Percentiles rank a stretch among this genome's conserved stretches.
Evolutionary conservation across 2,113 vertebrate species (phyloP).

Genomic region (Bombycilla garrulus): DNA sequence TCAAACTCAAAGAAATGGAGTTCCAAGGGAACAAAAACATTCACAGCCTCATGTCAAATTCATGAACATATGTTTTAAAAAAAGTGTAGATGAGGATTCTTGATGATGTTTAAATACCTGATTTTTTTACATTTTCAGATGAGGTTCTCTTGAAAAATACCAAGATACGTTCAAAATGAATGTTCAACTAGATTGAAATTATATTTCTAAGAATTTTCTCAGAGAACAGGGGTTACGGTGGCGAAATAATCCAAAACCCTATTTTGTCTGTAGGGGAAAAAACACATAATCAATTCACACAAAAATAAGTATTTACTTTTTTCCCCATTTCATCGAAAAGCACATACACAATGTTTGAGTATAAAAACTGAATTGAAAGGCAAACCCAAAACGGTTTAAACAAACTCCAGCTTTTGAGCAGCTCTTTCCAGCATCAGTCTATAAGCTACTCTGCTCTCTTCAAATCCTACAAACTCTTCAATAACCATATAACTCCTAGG

Average conservation of each 20-base stretch:
- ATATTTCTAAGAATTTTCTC: background rate
- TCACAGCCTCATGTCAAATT: background rate
- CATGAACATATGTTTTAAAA: background rate
- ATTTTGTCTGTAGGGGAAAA: background rate
- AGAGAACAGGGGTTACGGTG: rapidly evolving
- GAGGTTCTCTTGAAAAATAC: background rate
- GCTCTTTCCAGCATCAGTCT: background rate
- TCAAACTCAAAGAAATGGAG: background rate
- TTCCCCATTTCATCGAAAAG: background rate
- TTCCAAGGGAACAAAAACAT: rapidly evolving
- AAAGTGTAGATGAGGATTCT: background rate
- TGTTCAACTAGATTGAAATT: background rate
- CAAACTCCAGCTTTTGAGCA: background rate
- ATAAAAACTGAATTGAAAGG: background rate
- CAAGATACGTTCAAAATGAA: background rate
- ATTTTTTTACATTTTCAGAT: background rate
- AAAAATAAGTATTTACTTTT: background rate
- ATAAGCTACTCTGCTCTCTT: background rate
- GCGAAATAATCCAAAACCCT: background rate
- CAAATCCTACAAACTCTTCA: background rate
- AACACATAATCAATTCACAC: background rate
- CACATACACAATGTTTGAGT: background rate
- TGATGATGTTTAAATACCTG: background rate
- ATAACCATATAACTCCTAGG: background rate
- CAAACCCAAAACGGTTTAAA: background rate